Conservation (phyloP, 2,888 invertebrate species). For the Thymelicus acteon region DNA sequence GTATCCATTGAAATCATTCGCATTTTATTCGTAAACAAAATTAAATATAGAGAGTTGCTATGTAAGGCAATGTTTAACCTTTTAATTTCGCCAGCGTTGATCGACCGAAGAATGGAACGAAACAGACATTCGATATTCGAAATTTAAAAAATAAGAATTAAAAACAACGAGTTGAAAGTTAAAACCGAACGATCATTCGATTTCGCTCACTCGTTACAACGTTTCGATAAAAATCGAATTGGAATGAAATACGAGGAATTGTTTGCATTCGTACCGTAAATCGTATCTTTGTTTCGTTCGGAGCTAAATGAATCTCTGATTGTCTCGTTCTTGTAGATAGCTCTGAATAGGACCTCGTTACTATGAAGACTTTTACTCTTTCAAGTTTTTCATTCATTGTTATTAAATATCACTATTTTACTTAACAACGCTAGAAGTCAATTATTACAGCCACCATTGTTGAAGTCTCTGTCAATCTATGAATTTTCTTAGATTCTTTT, state of each 20-base stretch:
- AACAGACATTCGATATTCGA: constrained; percentile 39
- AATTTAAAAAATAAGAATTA: constrained; percentile 38
- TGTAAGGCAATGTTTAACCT: constrained; percentile 36
- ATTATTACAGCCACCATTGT: no score
- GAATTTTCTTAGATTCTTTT: no score
- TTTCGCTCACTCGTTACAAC: constrained; percentile 41
- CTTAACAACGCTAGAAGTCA: no score
- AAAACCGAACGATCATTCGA: constrained; percentile 38
- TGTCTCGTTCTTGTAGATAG: constrained; percentile 14
- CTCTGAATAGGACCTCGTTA: constrained; percentile 5
- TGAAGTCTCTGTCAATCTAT: no score
- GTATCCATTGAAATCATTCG: background rate
- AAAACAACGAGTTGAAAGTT: constrained; percentile 39
- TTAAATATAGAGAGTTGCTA: constrained; percentile 6
- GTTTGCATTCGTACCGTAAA: constrained; percentile 32
- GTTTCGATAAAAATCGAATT: constrained; percentile 41
- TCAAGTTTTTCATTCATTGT: background rate
- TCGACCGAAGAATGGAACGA: constrained; percentile 35
- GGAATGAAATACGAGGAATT: constrained; percentile 60
- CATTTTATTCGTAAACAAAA: constrained; percentile 32
- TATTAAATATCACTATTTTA: no score
- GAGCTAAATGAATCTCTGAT: constrained; percentile 30
- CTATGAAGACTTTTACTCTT: background rate
- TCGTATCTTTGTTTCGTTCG: constrained; percentile 36
- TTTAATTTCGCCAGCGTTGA: constrained; percentile 37